Base-by-base conservation (phyloP, 2,888 invertebrate genomes). In the Atherix ibis region DNA sequence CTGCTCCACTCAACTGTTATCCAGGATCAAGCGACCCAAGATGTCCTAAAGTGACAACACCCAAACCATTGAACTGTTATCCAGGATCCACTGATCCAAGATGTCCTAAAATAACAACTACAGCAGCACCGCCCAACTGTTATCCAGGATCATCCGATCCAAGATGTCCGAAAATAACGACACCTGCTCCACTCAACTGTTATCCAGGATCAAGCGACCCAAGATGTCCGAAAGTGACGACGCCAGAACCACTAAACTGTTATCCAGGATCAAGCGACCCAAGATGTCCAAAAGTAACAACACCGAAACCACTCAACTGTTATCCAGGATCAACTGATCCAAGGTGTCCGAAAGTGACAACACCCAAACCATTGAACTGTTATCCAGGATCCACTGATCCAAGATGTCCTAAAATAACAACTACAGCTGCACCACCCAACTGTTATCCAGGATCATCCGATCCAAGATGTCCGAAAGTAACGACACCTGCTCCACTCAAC, bases 1-100 rank as follows among this genome's bases (percentile, higher is more conserved):
- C 26, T n/a, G 13, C 6, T 10, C 18, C 18, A 19, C 19, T 18
- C 16, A 30, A 18, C 2, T 31, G 32, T 18, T 34, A 31, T 26
- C 18, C 17, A 10, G 31, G 38, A 2, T 30, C 35, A 5, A 62
- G 25, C 53, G 67, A 62, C 43, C 56, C 56, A 1, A 47, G 48
- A 19, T 62, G 29, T 31, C 8, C 6, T 2, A 17, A 16, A 30
- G 3, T 6, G 16, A 30, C 30, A 16, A 32, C 36, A 9, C 25
- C 27, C 25, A 10, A n/a, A 14, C 18, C 36, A 8, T n/a, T n/a
- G n/a, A 43, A 43, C 10, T 53, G 52, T 33, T 53, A 46, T 39
- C 53, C 54, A 17, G 49, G 48, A 3, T 46, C 50, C 15, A 43
- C 39, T 4, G 46, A 51, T 36, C 52, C 51, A 2, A 43, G 39